These are phyloP conservation scores for Calosoma granatense DNA, from an alignment of 1,140 invertebrate genomes.

Conservation along the genomic window DNA sequence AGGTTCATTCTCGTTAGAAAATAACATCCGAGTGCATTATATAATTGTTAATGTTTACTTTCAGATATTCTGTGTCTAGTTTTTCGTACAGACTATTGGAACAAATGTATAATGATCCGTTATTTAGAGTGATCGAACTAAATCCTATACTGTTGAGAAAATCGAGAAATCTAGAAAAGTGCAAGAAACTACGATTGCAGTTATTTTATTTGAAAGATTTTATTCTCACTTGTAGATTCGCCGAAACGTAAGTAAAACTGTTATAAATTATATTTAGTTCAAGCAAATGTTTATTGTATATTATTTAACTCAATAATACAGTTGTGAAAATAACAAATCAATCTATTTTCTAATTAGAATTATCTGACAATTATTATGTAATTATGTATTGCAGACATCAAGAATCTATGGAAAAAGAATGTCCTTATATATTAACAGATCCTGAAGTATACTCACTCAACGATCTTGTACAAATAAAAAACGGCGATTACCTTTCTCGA, in stretches of 20 bases:
- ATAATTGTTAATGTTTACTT: constrained; percentile 21
- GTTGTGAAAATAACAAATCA: background rate
- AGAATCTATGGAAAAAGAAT: constrained; percentile 44
- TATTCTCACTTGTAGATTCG: constrained; percentile 52
- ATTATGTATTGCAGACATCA: constrained; percentile 29
- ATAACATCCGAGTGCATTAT: background rate
- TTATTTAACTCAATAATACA: background rate
- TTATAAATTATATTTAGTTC: background rate
- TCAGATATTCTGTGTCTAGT: constrained; percentile 66
- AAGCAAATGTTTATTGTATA: no score
- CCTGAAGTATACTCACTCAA: constrained; percentile 65
- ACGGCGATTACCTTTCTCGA: constrained; percentile 45
- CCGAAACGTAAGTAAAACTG: constrained; percentile 41
- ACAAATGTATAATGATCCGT: constrained; percentile 65
- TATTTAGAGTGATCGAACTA: constrained; percentile 65
- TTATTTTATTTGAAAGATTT: constrained; percentile 60
- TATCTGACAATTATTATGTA: background rate
- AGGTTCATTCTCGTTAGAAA: constrained; percentile 32
- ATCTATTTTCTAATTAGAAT: background rate
- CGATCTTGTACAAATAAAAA: constrained; percentile 61
- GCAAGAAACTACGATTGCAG: constrained; percentile 49
- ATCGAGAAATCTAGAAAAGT: constrained; percentile 48
- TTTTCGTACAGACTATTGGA: constrained; percentile 70
- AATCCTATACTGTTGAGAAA: constrained; percentile 57
- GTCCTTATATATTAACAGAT: constrained; percentile 51